Percentiles rank a stretch among this genome's conserved stretches.
Evolutionary conservation across 2,113 vertebrate genomes (phyloP).

Genomic region (Sebastes fasciatus): DNA sequence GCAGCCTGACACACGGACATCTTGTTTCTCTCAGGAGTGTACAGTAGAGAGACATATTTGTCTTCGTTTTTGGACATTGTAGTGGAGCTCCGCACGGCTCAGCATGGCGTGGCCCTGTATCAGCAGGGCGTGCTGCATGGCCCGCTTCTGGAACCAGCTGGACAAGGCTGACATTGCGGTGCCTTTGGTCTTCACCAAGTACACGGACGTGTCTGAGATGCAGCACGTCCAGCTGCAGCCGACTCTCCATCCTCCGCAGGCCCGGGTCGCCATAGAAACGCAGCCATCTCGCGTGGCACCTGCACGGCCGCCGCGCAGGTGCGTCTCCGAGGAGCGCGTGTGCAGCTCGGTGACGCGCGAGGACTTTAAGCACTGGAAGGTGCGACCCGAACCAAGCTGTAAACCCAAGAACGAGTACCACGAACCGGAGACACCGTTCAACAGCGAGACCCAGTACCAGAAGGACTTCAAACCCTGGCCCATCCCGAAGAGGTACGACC

Average conservation of each 20-base stretch:
- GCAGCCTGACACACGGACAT: conserved; percentile 64
- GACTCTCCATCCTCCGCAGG: conserved; percentile 72
- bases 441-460: conserved; percentile 96
- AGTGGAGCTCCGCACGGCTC: conserved; percentile 10
- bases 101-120: conserved; percentile 98
- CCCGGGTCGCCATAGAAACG: conserved; percentile 87
- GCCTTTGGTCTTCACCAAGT: conserved; percentile 95
- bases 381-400: conserved; percentile 93
- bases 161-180: conserved; percentile 97
- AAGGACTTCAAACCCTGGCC: conserved; percentile 98
- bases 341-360: conserved; percentile 94
- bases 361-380: conserved; percentile 95
- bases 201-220: conserved; percentile 92
- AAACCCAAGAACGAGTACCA: conserved; percentile 95
- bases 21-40: conserved; percentile 46
- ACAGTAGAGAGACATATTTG: not conserved
- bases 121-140: conserved; percentile 97
- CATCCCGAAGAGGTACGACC: conserved; percentile 91
- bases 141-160: conserved; percentile 97
- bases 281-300: conserved; percentile 85
- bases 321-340: conserved; percentile 78
- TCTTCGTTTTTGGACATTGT: not conserved
- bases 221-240: conserved; percentile 84
- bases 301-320: conserved; percentile 71
- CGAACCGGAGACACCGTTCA: conserved; percentile 91